Conservation (phyloP, 2,113 vertebrate genomes). For the Callorhinus ursinus region DNA sequence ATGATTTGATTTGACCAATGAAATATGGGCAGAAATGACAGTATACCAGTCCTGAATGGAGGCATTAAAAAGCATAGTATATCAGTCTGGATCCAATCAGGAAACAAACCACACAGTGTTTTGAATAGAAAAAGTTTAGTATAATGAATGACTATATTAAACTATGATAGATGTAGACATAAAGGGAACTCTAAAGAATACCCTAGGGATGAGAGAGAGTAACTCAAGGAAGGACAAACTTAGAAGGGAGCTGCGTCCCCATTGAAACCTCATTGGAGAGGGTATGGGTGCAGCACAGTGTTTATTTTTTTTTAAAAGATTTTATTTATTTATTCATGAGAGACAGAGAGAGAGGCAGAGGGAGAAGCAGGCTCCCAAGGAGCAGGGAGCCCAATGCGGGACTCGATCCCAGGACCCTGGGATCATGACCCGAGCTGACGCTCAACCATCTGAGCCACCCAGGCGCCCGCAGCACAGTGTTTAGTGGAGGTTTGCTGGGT, state of each 20-base stretch:
- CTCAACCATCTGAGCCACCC: no score
- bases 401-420: no score
- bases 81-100: not conserved
- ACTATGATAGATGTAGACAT: not conserved
- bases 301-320: not conserved
- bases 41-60: not conserved
- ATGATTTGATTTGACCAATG: not conserved
- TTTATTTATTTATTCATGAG: no score
- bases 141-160: not conserved
- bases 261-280: not conserved
- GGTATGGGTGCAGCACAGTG: not conserved
- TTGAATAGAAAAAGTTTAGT: not conserved
- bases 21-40: not conserved
- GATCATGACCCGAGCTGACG: no score
- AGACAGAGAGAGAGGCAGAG: no score
- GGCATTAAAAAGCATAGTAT: not conserved
- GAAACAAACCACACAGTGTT: not conserved
- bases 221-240: not conserved
- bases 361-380: no score
- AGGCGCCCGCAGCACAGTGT: not conserved
- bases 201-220: not conserved
- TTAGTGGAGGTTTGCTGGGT: not conserved
- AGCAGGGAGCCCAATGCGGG: no score
- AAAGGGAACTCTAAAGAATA: constrained; percentile 24
- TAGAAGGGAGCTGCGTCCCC: not conserved